Evolutionary conservation across 2,888 invertebrate species (phyloP), one percentile per base, ranked within the genome.

Genomic region (Ochropacha duplaris): DNA sequence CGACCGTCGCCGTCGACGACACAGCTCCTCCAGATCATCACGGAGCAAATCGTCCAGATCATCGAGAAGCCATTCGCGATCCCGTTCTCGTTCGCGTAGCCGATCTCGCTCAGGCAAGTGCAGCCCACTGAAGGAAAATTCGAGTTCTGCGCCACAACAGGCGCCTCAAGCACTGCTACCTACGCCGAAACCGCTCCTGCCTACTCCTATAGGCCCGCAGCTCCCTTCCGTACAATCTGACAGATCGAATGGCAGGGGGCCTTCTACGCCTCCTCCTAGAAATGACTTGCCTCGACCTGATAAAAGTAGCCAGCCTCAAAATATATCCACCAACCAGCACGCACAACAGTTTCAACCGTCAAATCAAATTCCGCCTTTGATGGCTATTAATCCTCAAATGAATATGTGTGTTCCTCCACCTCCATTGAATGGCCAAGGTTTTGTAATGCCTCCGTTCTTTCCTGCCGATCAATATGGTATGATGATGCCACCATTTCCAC

Each of bases 21-120:
- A 83, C 82, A 86, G 90, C 80, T 88, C 88, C 12, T 88, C 90
- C 55, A 80, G 87, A 59, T 90, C 91, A n/a, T 91, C 90, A 14
- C 83, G 90, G 67, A 89, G 88, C 86, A 79, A 81, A 60, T 90
- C 91, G 3, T 90, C 91, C 62, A 81, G 84, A 67, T 91, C 92
- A 22, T 90, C 86, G 44, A 81, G 83, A 65, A 82, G 81, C 71
- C 84, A 79, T 65, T 88, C 87, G 62, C 89, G 44, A 31, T 88
- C 90, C 55, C 81, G 87, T 60, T 90, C 91, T 19, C 44, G 82
- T 16, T 91, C 86, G 49, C 81, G 83, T 65, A 82, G 81, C 71
- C 84, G 79, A 65, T 88, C 87, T 61, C 90, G 89, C 76, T 92
- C 93, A 93, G 93, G 93, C 93, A 93, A 93, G 92, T 93, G 90